These are phyloP conservation scores for Papilio glaucus DNA, from an alignment of 1,140 invertebrate species.

Conservation along the genomic window DNA sequence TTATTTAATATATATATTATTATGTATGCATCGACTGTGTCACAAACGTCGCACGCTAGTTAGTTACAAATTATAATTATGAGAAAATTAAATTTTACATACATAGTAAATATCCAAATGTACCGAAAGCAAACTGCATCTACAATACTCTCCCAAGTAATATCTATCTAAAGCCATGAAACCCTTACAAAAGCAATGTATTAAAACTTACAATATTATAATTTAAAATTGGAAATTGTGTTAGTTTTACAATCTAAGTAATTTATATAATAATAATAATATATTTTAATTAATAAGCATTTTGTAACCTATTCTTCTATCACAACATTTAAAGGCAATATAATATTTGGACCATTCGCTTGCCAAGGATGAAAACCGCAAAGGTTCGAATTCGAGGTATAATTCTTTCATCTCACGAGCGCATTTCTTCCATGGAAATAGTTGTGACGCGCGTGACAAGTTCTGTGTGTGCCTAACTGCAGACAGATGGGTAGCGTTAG, in stretches of 20 bases:
- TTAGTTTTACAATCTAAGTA: conserved; percentile 29
- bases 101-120: not conserved
- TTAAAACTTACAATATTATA: not conserved
- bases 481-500: no score
- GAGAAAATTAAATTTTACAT: no score
- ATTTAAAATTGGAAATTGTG: conserved; percentile 24
- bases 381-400: not conserved
- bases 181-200: conserved; percentile 22
- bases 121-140: not conserved
- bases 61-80: no score
- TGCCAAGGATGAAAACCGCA: conserved; percentile 60
- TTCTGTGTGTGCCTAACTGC: no score
- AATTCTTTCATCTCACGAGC: no score
- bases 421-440: no score
- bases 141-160: not conserved
- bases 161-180: conserved; percentile 9
- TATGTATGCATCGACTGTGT: no score
- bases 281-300: conserved; percentile 47
- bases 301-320: conserved; percentile 61
- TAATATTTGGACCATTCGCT: conserved; percentile 75
- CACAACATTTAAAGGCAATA: conserved; percentile 80
- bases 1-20: no score
- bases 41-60: no score
- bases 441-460: no score
- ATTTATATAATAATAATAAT: conserved; percentile 52